Percentiles rank a stretch among this genome's conserved stretches.
Evolutionary conservation across 2,797 vertebrate species (phyloP).

Genomic region (Silurus lanzhouensis): DNA sequence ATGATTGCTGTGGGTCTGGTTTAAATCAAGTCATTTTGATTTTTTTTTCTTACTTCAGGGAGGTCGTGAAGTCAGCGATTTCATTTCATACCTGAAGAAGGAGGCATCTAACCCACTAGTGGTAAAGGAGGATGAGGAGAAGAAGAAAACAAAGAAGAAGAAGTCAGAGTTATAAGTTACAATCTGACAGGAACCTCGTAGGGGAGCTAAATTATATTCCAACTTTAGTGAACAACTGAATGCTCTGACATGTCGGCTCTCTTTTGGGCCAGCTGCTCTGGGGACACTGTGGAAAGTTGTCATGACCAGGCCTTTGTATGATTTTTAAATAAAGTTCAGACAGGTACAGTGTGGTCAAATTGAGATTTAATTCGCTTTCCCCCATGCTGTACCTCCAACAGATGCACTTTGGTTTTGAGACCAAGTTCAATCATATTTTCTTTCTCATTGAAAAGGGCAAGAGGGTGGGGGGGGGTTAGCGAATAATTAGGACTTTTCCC

Average conservation of each 20-base stretch:
- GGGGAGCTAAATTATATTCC: slow-evolving; percentile 76
- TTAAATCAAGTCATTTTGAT: slow-evolving; percentile 28
- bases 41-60: slow-evolving; percentile 74
- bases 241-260: slow-evolving; percentile 70
- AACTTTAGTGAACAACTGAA: slow-evolving; percentile 75
- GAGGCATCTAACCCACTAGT: slow-evolving; percentile 85
- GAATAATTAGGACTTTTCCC: slow-evolving; percentile 57
- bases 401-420: slow-evolving; percentile 75
- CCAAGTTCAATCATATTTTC: slow-evolving; percentile 67
- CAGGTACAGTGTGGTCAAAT: slow-evolving; percentile 66
- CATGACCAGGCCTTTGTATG: slow-evolving; percentile 67
- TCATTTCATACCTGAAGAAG: slow-evolving; percentile 90
- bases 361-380: slow-evolving; percentile 64
- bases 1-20: background rate
- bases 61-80: slow-evolving; percentile 93
- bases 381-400: slow-evolving; percentile 67
- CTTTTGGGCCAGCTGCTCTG: slow-evolving; percentile 69
- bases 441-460: slow-evolving; percentile 60
- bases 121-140: slow-evolving; percentile 83
- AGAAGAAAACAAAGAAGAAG: slow-evolving; percentile 92
- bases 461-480: slow-evolving; percentile 57
- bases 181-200: slow-evolving; percentile 56
- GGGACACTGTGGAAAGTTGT: slow-evolving; percentile 67
- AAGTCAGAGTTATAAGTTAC: slow-evolving; percentile 81
- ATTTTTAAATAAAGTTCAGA: slow-evolving; percentile 63